Base-by-base conservation (phyloP, 2,888 invertebrate genomes). In the Nymphalis polychloros region DNA sequence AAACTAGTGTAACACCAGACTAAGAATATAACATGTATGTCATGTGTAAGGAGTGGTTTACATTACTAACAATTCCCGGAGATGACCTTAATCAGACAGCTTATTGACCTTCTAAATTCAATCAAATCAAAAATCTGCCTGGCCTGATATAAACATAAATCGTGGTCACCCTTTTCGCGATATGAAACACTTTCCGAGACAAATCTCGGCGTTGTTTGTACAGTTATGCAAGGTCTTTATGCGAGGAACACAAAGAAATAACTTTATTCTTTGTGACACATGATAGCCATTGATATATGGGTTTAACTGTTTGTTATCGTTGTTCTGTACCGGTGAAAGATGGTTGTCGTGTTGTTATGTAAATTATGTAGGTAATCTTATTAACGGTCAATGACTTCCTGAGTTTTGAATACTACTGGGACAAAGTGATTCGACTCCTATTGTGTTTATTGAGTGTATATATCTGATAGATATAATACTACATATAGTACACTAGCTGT, bases 181-280 rank as follows among this genome's bases (percentile, higher is more conserved):
- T 46, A 27, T 52, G 50, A 16, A 47, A 59, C 47, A 60, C 60
- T 65, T 60, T n/a, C n/a, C n/a, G n/a, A n/a, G n/a, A n/a, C n/a
- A n/a, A n/a, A 47, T 52, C 50, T 50, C 59, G 27, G 13, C 19
- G 47, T 52, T 65, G 52, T 65, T 19, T 46, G 59, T 65, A 65
- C 65, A 60, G 59, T 65, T 65, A 65, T 52, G 64, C 52, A 65
- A 65, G 17, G 20, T 46, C 31, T 60, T 60, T 65, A 46, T 66
- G 31, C 47, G 46, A 53, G 60, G 8, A 47, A 59, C 17, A 66
- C 65, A 66, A 66, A 31, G 53, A 66, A 61, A 66, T 66, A 48
- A 50, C 65, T 59, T 46, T 53, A 47, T 66, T 35, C 20, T 23
- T 66, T 66, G 13, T 61, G 23, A n/a, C 46, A 64, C 35, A 17